Conservation (phyloP, 64 coral and sea anemone genomes). For the Dendronephthya gigantea region DNA sequence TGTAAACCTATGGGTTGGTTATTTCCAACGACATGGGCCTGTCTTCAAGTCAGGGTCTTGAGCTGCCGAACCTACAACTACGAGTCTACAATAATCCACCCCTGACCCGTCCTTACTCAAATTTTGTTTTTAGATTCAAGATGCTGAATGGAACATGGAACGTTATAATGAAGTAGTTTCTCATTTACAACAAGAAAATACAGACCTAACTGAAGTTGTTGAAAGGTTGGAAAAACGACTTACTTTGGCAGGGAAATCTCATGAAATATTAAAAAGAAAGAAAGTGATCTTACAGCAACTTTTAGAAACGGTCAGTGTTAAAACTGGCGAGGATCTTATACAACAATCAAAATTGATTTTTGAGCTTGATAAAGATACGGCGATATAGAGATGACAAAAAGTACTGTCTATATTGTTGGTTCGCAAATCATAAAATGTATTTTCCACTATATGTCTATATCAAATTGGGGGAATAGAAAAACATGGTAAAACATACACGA, state of each 20-base stretch:
- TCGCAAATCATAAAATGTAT: too few species aligned
- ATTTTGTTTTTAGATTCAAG: not conserved
- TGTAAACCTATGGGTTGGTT: too few species aligned
- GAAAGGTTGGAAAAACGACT: slow-evolving; percentile 60
- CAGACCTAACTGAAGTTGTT: slow-evolving; percentile 52
- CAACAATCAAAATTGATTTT: slow-evolving; percentile 66
- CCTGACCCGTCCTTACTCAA: too few species aligned
- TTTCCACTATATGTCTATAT: too few species aligned
- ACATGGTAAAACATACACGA: too few species aligned
- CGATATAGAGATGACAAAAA: not conserved
- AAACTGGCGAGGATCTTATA: slow-evolving; percentile 53
- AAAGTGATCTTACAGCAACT: slow-evolving; percentile 65
- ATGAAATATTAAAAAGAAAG: slow-evolving; percentile 69
- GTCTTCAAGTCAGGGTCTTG: too few species aligned
- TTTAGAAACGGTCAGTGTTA: slow-evolving; percentile 67
- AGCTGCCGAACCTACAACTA: too few species aligned
- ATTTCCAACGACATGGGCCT: too few species aligned
- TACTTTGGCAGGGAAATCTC: slow-evolving; percentile 46
- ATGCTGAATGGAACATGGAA: not conserved
- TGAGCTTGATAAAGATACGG: slow-evolving; percentile 82
- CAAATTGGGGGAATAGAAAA: too few species aligned
- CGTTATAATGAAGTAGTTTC: not conserved
- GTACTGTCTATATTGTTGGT: not conserved
- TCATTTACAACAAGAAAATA: slow-evolving; percentile 67
- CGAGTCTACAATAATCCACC: too few species aligned